Percentiles rank a stretch among this genome's conserved stretches.
These are phyloP conservation scores for Sakesphorus luctuosus DNA, from an alignment of 2,113 vertebrate genomes.

Conservation along the genomic window DNA sequence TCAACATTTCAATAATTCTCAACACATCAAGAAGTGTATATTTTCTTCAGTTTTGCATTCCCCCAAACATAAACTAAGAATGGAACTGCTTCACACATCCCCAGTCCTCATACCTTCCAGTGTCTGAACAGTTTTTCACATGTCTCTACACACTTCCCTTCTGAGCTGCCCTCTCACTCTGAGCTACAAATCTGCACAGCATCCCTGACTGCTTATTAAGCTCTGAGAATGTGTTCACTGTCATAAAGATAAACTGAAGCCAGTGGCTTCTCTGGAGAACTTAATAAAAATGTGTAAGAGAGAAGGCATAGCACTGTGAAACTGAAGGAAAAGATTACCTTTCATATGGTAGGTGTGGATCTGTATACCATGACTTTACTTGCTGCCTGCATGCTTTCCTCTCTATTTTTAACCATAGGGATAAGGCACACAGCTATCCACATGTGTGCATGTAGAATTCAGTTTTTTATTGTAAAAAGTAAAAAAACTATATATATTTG, in stretches of 20 bases:
- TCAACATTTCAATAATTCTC: not conserved
- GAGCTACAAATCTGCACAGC: not conserved
- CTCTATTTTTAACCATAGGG: not conserved
- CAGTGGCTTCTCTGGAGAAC: not conserved
- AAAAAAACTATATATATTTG: not conserved
- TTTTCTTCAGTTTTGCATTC: not conserved
- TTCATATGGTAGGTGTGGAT: not conserved
- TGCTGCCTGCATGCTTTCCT: not conserved
- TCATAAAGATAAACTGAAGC: not conserved
- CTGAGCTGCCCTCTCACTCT: not conserved
- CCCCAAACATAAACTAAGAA: not conserved
- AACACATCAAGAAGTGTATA: not conserved
- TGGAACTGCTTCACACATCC: not conserved
- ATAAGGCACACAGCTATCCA: not conserved
- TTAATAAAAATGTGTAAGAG: not conserved
- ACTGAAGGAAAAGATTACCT: not conserved
- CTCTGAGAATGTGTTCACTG: not conserved
- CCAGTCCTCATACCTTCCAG: not conserved
- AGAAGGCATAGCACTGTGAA: not conserved
- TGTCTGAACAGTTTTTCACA: not conserved
- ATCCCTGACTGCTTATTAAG: not conserved
- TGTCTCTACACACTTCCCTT: not conserved
- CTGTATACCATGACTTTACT: not conserved
- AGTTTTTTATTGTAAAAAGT: not conserved
- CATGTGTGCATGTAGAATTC: not conserved